These are phyloP conservation scores for Grammomys dolichurus DNA, from an alignment of 2,113 vertebrate genomes.

Conservation along the genomic window DNA sequence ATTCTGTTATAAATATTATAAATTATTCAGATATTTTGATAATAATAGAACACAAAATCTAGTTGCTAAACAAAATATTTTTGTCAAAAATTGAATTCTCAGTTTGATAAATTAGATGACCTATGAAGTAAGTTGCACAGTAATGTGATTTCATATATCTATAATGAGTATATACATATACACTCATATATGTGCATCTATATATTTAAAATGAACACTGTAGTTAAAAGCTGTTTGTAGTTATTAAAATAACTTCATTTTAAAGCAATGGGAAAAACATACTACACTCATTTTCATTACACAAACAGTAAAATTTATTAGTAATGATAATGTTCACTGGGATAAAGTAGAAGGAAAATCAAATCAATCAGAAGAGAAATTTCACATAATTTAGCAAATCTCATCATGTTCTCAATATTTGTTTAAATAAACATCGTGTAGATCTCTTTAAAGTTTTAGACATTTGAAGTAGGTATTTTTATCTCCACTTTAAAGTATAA, in stretches of 20 bases:
- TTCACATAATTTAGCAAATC: constrained; percentile 45
- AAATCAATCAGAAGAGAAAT: constrained; percentile 20
- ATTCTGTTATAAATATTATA: neutral
- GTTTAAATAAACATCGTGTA: constrained; percentile 1
- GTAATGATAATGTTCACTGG: constrained; percentile 46
- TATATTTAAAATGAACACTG: constrained; percentile 12
- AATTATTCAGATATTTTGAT: constrained; percentile 8
- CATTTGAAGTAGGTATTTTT: constrained; percentile 15
- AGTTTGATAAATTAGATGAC: neutral
- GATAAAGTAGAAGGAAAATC: neutral
- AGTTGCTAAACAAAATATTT: constrained; percentile 9
- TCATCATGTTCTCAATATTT: neutral
- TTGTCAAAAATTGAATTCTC: neutral
- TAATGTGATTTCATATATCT: constrained; percentile 13
- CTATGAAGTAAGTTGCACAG: neutral
- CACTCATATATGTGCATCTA: neutral
- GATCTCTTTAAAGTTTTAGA: constrained; percentile 24
- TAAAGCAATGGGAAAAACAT: constrained; percentile 29
- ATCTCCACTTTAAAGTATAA: constrained; percentile 37
- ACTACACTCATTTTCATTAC: constrained; percentile 33
- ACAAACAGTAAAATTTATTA: constrained; percentile 22
- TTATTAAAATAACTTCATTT: constrained; percentile 40
- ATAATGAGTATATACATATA: neutral
- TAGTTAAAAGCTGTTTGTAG: constrained; percentile 16
- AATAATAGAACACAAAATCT: neutral